A percentile compares a stretch with the other conserved stretches of the same genome.
These are phyloP conservation scores for Amitus sp. DNA, from an alignment of 2,888 invertebrate genomes.

Conservation along the genomic window DNA sequence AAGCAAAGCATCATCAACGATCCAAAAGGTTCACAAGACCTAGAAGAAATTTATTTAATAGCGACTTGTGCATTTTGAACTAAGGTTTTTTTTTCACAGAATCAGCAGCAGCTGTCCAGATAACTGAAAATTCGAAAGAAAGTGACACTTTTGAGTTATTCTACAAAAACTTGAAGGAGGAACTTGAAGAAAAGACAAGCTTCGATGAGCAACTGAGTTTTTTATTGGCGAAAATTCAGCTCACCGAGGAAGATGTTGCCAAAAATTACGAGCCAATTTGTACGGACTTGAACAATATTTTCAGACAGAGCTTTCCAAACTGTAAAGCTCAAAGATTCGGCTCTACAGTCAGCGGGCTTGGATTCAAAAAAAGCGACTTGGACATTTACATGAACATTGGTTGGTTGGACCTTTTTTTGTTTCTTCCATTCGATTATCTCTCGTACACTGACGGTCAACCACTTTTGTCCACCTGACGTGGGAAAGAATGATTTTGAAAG, in stretches of 20 bases:
- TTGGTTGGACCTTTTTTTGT: no score
- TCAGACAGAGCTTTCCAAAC: slow-evolving; percentile 48
- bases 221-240: slow-evolving; percentile 47
- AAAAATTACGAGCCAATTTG: slow-evolving; percentile 49
- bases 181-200: slow-evolving; percentile 41
- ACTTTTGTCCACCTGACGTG: no score
- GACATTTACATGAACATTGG: slow-evolving; percentile 74
- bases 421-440: no score
- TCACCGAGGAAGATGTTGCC: slow-evolving; percentile 45
- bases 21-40: slow-evolving; percentile 19
- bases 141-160: slow-evolving; percentile 32
- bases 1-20: slow-evolving; percentile 33
- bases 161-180: slow-evolving; percentile 47
- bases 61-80: no score
- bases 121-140: slow-evolving; percentile 16
- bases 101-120: slow-evolving; percentile 11
- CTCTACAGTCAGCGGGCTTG: slow-evolving; percentile 78
- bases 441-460: no score
- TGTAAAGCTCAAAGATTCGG: slow-evolving; percentile 73
- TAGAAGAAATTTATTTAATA: neutral
- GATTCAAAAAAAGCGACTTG: slow-evolving; percentile 77
- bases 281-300: slow-evolving; percentile 43
- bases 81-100: neutral
- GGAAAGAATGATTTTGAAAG: no score
- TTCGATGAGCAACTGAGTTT: slow-evolving; percentile 50